Evolutionary conservation across 1,140 invertebrate species (phyloP).

Genomic region (Tachypleus tridentatus): DNA sequence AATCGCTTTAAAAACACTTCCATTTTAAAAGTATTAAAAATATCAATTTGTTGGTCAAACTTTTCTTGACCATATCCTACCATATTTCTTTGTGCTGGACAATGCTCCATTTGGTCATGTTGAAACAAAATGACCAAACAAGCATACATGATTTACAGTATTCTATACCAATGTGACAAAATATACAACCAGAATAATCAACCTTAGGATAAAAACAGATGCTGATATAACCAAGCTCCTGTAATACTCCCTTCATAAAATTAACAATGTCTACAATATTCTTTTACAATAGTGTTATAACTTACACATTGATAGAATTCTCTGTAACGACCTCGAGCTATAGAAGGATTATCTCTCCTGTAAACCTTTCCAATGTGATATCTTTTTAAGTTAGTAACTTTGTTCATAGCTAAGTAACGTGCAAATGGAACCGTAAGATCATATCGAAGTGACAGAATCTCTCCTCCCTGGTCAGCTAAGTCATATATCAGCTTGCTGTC

Average conservation of each 20-base stretch:
- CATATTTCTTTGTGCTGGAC: no score
- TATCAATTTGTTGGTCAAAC: no score
- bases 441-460: constrained; percentile 75
- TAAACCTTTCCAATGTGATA: constrained; percentile 96
- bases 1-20: no score
- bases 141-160: no score
- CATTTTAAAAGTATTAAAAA: no score
- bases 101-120: no score
- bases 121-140: no score
- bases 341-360: constrained; percentile 91
- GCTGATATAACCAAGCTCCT: neutral
- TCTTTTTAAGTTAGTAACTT: constrained; percentile 84
- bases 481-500: constrained; percentile 99
- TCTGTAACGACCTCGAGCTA: constrained; percentile 87
- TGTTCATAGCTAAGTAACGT: constrained; percentile 94
- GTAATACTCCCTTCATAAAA: neutral
- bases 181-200: neutral
- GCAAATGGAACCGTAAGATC: constrained; percentile 94
- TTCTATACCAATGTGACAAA: no score
- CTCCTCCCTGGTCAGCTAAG: constrained; percentile 95
- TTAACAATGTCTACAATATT: constrained; percentile 7
- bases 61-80: no score
- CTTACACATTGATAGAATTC: constrained; percentile 99
- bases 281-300: constrained; percentile 27
- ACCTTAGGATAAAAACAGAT: neutral